These are phyloP conservation scores for Phoenicopterus ruber DNA, from an alignment of 2,113 vertebrate species.

Conservation along the genomic window DNA sequence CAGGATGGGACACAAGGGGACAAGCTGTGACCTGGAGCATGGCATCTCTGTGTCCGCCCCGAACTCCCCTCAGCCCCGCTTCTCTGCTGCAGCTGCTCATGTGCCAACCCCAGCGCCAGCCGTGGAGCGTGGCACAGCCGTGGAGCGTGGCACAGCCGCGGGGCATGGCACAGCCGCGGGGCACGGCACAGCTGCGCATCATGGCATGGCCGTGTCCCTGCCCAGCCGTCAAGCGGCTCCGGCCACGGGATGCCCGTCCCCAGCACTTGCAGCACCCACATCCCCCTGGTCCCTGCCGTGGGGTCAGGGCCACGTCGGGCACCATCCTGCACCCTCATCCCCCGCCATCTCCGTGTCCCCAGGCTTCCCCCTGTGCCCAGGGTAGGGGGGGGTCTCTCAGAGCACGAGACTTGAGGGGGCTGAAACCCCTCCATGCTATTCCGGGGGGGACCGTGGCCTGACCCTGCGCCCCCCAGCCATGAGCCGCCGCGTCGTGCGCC, in stretches of 20 bases:
- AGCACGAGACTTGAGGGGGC: not conserved
- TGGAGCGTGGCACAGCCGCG: fast-evolving
- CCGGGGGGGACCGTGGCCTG: not conserved
- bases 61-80: not conserved
- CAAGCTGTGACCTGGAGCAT: not conserved
- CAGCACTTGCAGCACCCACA: not conserved
- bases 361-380: not conserved
- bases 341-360: fast-evolving
- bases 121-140: fast-evolving
- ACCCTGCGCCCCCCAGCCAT: constrained; percentile 68
- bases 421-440: fast-evolving
- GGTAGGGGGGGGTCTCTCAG: fast-evolving
- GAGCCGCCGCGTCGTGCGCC: constrained; percentile 96
- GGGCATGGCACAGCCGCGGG: fast-evolving
- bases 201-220: fast-evolving
- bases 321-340: not conserved
- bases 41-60: fast-evolving
- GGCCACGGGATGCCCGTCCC: fast-evolving
- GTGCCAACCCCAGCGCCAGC: not conserved
- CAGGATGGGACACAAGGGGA: not conserved
- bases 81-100: not conserved
- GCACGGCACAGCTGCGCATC: fast-evolving
- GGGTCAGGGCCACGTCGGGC: fast-evolving
- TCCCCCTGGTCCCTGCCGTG: fast-evolving
- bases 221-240: not conserved